Base-by-base conservation (phyloP, 2,113 vertebrate genomes). In the Verasper variegatus region DNA sequence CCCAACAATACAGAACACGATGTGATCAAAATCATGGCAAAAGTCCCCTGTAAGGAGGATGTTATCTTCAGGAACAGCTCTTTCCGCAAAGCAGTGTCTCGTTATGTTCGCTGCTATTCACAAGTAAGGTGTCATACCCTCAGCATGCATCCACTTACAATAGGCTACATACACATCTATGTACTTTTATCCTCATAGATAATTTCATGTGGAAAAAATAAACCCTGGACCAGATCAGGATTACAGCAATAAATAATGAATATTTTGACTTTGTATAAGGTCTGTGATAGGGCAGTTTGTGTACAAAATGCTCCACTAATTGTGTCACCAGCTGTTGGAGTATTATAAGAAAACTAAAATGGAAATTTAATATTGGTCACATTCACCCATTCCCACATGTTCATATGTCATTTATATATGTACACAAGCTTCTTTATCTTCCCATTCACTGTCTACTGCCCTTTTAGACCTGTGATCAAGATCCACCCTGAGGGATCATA, bases 11-110 rank as follows among this genome's bases (percentile, higher is more conserved):
- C 95, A 0, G 80, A 80, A 0, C 78, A 90, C 60, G 95, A 97
- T 72, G 65, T 94, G 45, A 86, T 95, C 69, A 93, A 90, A 71
- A 94, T 98, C 68, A 94, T 99, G 90, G 95, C 95, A 74, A 98
- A 96, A 83, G 95, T 99, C 7, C 96, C 97, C 17, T 99, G 98
- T 91, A 98, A 96, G 72, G 97, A 98, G 0, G 96, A 98, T 0
- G 68, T 85, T 17, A 91, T 98, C 85, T 92, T 97, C 81, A 93
- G 59, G 24, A 94, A 96, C 86, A 95, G 80, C 82, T 94, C 93
- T 0, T 96, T 97, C 69, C 92, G 85, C 17, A 98, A 96, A 90
- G 97, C 97, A 0, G 96, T 98, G 31, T 95, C 97, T 66, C 95
- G 96, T 58, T 99, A 98, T 67, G 93, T 98, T 70, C 95, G 94